Conservation (phyloP, 2,888 invertebrate species). For the Lacanobia oleracea region DNA sequence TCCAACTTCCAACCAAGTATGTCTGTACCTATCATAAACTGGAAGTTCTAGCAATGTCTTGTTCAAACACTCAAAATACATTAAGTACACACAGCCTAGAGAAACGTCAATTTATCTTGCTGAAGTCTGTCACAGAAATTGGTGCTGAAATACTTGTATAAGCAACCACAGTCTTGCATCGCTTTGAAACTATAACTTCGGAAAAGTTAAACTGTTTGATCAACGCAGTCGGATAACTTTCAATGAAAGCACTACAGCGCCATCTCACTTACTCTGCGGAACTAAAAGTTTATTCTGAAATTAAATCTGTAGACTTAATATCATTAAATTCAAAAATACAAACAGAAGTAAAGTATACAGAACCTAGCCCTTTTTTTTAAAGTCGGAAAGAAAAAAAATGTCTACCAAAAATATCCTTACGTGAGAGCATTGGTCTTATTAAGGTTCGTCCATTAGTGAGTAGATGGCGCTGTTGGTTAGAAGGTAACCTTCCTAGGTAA, state of each 20-base stretch:
- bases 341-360: too few species aligned
- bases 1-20: neutral
- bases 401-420: too few species aligned
- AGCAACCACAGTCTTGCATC: slow-evolving; percentile 47
- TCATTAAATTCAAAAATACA: too few species aligned
- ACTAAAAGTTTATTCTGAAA: slow-evolving; percentile 5
- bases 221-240: slow-evolving; percentile 29
- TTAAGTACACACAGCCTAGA: slow-evolving; percentile 20
- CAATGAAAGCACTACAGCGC: slow-evolving; percentile 28
- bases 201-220: slow-evolving; percentile 63
- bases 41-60: slow-evolving; percentile 23
- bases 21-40: neutral
- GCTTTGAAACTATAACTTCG: slow-evolving; percentile 54
- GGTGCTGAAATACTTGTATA: slow-evolving; percentile 29
- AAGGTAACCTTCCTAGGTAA: too few species aligned
- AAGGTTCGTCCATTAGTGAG: too few species aligned
- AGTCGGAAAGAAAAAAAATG: neutral
- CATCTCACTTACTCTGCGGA: slow-evolving; percentile 19
- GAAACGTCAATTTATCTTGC: slow-evolving; percentile 42
- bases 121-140: slow-evolving; percentile 52
- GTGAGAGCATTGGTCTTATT: neutral
- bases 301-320: neutral
- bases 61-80: slow-evolving; percentile 50
- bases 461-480: slow-evolving; percentile 2
- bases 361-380: too few species aligned